Evolutionary conservation across 2,797 vertebrate genomes (phyloP).

Genomic region (Bradypus variegatus): DNA sequence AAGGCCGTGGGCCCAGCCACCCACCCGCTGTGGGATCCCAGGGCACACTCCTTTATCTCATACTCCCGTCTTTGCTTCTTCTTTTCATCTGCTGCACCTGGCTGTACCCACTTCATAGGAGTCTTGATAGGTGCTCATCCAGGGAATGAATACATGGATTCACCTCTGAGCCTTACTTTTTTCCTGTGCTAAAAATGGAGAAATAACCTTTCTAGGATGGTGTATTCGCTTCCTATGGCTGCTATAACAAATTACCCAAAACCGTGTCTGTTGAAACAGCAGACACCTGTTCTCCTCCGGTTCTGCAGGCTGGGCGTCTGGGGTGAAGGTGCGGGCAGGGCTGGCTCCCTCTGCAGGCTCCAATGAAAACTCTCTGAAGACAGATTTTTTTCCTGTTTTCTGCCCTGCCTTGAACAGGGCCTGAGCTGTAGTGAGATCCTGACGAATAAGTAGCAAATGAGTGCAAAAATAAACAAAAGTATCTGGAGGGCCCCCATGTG

Average conservation of each 20-base stretch:
- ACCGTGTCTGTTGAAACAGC: no score
- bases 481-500: background rate
- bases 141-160: background rate
- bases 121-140: background rate
- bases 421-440: background rate
- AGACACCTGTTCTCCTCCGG: no score
- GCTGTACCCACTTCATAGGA: background rate
- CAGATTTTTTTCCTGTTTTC: no score
- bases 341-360: no score
- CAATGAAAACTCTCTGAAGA: background rate
- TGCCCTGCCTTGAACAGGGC: background rate
- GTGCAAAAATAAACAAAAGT: background rate
- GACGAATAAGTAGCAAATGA: background rate
- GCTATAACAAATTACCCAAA: no score
- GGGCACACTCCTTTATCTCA: fast-evolving
- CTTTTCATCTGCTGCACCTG: no score
- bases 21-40: background rate
- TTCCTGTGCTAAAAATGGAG: background rate
- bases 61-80: background rate
- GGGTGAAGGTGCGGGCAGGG: no score
- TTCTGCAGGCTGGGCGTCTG: no score
- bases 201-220: background rate
- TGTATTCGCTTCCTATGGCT: no score
- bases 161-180: background rate
- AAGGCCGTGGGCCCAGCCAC: background rate